Conservation (phyloP, 2,797 vertebrate genomes). For the Acropternis orthonyx region DNA sequence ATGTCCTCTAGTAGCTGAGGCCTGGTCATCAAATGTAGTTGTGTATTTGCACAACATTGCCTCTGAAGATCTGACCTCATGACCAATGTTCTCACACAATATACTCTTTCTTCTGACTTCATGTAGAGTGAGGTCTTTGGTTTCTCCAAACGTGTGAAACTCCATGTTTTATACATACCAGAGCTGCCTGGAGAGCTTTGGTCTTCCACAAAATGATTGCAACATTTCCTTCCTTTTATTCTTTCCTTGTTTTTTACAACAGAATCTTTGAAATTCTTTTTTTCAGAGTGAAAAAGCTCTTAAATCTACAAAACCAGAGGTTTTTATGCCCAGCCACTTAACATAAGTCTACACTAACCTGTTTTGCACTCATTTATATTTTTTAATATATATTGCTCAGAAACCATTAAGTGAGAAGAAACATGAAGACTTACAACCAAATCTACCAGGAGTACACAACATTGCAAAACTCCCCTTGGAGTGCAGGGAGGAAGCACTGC, state of each 20-base stretch:
- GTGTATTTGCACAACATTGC: background rate
- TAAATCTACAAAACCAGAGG: background rate
- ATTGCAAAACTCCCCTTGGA: background rate
- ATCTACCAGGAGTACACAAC: background rate
- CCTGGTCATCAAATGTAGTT: background rate
- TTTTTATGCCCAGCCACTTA: background rate
- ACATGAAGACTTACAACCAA: background rate
- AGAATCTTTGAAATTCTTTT: background rate
- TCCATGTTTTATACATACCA: background rate
- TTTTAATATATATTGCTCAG: background rate
- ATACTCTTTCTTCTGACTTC: background rate
- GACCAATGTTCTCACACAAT: background rate
- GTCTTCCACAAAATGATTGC: background rate
- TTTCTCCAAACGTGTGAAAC: background rate
- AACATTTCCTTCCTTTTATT: background rate
- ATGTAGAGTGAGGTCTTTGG: background rate
- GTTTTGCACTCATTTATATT: background rate
- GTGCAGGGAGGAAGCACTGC: accelerated
- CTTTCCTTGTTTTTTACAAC: background rate
- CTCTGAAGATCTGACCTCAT: background rate
- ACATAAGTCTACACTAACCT: background rate
- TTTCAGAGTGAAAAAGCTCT: background rate
- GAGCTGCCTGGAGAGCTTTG: background rate
- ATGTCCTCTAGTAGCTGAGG: background rate
- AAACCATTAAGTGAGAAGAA: background rate